Evolutionary conservation across 1,140 invertebrate species (phyloP).

Genomic region (Sycophaga agraensis): DNA sequence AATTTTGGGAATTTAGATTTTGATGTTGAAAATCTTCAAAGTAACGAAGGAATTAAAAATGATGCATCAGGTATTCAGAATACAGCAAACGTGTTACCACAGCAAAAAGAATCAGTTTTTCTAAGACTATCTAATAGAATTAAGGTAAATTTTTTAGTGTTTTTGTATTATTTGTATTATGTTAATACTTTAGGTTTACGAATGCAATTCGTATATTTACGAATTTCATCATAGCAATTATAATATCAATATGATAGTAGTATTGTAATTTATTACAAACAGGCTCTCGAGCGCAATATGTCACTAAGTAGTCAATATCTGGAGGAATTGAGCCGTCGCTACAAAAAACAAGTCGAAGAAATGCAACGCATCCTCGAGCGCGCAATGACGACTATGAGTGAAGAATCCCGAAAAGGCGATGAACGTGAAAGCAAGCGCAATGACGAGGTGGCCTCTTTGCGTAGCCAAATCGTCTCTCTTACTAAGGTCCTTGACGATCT

Average conservation of each 20-base stretch:
- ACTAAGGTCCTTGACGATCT: conserved; percentile 60
- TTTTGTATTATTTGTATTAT: too few relatives aligned
- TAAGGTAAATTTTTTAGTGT: conserved; percentile 68
- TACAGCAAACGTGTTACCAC: conserved; percentile 48
- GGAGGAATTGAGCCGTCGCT: conserved; percentile 89
- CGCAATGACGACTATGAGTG: conserved; percentile 73
- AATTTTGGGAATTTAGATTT: conserved; percentile 52
- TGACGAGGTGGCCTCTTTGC: conserved; percentile 64
- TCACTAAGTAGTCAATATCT: conserved; percentile 93
- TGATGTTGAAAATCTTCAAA: conserved; percentile 44
- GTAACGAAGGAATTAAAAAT: conserved; percentile 37
- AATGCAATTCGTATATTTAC: conserved; percentile 30
- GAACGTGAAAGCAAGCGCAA: conserved; percentile 68
- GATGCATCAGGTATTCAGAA: conserved; percentile 38
- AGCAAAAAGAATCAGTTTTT: conserved; percentile 91
- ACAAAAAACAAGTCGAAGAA: conserved; percentile 95
- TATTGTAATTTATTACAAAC: background rate
- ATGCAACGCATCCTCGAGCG: conserved; percentile 84
- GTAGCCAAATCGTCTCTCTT: conserved; percentile 64
- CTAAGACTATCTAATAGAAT: conserved; percentile 92
- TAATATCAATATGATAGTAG: background rate
- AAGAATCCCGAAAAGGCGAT: conserved; percentile 70
- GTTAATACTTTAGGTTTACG: background rate
- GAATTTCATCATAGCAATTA: too few relatives aligned
- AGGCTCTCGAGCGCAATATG: conserved; percentile 93